Conservation (phyloP, 2,113 vertebrate genomes). For the Grantiella picta region DNA sequence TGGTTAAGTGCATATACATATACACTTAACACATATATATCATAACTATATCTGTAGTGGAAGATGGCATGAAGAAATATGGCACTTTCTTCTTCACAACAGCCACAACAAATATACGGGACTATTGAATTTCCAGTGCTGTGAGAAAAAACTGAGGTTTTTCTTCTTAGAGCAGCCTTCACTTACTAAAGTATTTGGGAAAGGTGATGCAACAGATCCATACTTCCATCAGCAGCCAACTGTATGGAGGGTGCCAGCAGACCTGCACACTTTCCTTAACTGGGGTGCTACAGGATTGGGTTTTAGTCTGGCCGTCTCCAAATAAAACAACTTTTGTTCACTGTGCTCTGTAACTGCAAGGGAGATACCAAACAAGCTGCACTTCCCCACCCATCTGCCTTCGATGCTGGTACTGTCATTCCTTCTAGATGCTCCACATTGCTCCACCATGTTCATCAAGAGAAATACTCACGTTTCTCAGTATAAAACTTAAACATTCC, state of each 20-base stretch:
- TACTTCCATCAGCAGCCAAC: background rate
- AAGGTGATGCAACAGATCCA: background rate
- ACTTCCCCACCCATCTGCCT: background rate
- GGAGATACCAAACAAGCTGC: background rate
- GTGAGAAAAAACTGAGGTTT: background rate
- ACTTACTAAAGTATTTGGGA: background rate
- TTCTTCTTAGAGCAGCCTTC: background rate
- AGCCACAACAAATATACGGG: background rate
- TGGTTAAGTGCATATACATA: background rate
- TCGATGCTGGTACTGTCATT: accelerated
- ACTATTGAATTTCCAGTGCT: background rate
- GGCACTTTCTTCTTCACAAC: background rate
- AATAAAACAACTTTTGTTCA: background rate
- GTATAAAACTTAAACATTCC: background rate
- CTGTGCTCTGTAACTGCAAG: background rate
- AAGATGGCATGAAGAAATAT: background rate
- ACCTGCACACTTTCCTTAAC: background rate
- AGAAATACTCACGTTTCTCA: background rate
- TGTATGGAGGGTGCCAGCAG: background rate
- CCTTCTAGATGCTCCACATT: background rate
- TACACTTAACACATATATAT: background rate
- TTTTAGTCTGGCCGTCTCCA: background rate
- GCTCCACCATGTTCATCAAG: background rate
- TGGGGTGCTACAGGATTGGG: background rate
- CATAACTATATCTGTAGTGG: background rate